These are phyloP conservation scores for Drosophila simulans DNA, from an alignment of 1,140 invertebrate species.

Conservation along the genomic window DNA sequence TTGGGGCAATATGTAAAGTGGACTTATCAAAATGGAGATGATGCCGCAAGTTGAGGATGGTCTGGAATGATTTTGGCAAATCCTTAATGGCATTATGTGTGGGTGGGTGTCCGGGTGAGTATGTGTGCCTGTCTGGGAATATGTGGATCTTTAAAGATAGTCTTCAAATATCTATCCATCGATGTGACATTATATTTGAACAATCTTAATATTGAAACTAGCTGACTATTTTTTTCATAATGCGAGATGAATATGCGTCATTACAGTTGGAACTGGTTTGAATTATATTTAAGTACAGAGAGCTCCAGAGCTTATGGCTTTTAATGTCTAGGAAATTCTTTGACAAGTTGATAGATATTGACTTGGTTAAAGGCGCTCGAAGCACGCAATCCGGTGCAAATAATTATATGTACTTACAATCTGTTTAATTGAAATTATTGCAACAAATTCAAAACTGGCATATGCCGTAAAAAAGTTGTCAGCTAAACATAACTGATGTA, in stretches of 20 bases:
- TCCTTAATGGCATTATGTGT: constrained; percentile 47
- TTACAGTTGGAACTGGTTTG: not conserved
- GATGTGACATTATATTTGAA: too few species aligned
- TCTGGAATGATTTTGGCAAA: constrained; percentile 39
- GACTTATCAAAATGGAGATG: constrained; percentile 66
- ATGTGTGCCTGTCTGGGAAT: not conserved
- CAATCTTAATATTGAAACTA: too few species aligned
- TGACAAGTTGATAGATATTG: constrained; percentile 19
- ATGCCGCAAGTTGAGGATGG: constrained; percentile 34
- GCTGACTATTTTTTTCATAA: too few species aligned
- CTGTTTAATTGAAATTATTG: constrained; percentile 2
- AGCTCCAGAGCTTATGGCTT: not conserved
- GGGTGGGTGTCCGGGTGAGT: constrained; percentile 7
- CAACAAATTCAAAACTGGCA: constrained; percentile 1
- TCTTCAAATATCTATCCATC: too few species aligned
- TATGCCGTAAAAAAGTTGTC: constrained; percentile 2
- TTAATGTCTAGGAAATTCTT: constrained; percentile 16
- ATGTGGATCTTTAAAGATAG: not conserved
- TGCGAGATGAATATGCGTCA: too few species aligned
- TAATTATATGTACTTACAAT: constrained; percentile 1
- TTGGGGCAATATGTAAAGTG: constrained; percentile 46
- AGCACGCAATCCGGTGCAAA: constrained; percentile 3
- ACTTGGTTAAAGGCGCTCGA: constrained; percentile 1
- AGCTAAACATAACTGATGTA: not conserved
- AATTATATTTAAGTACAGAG: not conserved